phyloP scores from a whole-genome alignment of 2,113 vertebrate genomes.

The Eulemur macaco region DNA sequence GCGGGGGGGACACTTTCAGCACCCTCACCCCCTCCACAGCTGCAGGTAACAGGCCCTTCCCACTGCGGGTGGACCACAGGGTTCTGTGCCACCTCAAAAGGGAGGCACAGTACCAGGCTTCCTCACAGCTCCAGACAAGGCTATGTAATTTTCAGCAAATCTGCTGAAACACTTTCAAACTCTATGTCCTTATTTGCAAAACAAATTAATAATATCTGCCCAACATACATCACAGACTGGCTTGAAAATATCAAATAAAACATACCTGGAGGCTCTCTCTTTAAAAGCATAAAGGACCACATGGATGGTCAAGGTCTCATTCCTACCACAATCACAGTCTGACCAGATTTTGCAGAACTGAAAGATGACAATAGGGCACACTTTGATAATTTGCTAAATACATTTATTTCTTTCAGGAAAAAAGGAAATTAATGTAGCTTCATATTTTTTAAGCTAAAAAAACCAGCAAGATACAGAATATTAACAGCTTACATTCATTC shows the following conservation, averaged over 20 bases:
- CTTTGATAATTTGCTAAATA: background rate
- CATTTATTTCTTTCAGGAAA: background rate
- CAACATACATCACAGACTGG: background rate
- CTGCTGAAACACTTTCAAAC: background rate
- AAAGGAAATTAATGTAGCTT: background rate
- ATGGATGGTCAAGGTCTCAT: background rate
- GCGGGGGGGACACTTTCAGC: background rate
- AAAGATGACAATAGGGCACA: background rate
- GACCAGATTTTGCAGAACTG: background rate
- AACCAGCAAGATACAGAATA: background rate
- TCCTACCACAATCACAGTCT: background rate
- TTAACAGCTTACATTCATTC: background rate
- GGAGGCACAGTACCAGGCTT: background rate
- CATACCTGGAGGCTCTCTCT: background rate
- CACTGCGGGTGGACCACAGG: background rate
- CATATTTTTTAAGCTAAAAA: background rate
- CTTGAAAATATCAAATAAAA: constrained; percentile 41
- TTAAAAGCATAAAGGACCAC: background rate
- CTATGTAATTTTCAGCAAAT: background rate
- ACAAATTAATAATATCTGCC: constrained; percentile 8
- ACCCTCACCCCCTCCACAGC: background rate
- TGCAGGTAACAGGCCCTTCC: background rate
- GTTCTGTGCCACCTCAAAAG: background rate
- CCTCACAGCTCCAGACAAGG: background rate
- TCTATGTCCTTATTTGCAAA: constrained; percentile 13